Conservation (phyloP, 2,797 vertebrate species). For the Chaetophractus vellerosus region DNA sequence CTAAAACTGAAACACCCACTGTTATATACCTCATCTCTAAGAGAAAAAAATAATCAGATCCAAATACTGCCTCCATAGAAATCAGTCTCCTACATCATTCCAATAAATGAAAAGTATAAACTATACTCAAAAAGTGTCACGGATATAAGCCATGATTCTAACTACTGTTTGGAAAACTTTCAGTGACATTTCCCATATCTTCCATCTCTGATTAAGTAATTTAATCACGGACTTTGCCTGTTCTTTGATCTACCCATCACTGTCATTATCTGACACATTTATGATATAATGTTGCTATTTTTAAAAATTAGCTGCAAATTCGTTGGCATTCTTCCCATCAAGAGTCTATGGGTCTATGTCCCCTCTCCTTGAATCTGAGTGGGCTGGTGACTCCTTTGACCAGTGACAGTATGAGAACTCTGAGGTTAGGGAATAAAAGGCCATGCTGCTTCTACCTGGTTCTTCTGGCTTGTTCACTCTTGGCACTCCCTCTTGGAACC, state of each 20-base stretch:
- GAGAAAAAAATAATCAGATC: background rate
- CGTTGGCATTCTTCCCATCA: background rate
- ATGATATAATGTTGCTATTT: background rate
- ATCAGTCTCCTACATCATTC: background rate
- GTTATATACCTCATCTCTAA: background rate
- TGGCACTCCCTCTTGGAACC: background rate
- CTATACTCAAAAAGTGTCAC: background rate
- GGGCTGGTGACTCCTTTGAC: constrained; percentile 2
- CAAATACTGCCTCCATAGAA: constrained; percentile 26
- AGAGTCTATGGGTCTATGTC: background rate
- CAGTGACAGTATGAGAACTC: background rate
- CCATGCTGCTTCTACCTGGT: background rate
- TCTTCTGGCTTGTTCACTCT: background rate
- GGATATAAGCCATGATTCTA: background rate
- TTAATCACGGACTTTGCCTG: background rate
- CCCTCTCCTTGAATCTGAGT: background rate
- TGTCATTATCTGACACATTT: background rate
- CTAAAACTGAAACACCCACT: constrained; percentile 20
- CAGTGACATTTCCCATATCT: background rate
- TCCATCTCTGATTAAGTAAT: constrained; percentile 14
- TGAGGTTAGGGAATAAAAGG: background rate
- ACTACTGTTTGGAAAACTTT: background rate
- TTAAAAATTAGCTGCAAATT: background rate
- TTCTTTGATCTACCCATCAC: background rate
- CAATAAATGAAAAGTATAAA: constrained; percentile 51